Base-by-base conservation (phyloP, 2,888 invertebrate genomes). In the Machimus rusticus region DNA sequence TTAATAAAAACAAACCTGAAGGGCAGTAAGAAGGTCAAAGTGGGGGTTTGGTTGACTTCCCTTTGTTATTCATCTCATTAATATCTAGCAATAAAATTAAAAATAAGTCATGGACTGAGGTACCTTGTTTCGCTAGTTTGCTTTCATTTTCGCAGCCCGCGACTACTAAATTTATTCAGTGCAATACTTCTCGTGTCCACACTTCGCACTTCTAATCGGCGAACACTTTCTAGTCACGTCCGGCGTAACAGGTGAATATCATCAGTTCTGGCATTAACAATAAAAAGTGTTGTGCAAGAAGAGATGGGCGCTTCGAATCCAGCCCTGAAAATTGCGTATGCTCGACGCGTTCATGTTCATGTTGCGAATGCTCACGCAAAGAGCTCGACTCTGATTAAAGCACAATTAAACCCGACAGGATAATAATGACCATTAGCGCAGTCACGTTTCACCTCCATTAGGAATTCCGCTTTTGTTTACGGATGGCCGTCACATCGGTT, bases 361-460 rank as follows among this genome's bases (percentile, higher is more conserved):
- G 43, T 46, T 46, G 46, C 79, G 2, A 79, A 23, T 16, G 14
- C 28, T 19, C 66, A 66, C 66, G 66, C 66, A 66, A 28, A 9
- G 66, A 8, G 28, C 19, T 9, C 28, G 66, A 66, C 23, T 66
- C 28, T 66, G 46, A 79, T 79, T 51, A 79, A 79, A 79, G 46
- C 28, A 39, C 51, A 79, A 46, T 79, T 79, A 79, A 28, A 51
- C 51, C 31, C 51, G 79, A 79, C 79, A 79, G 79, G 79, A 79
- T 79, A 79, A 79, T 79, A 51, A 51, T 46, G 51, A 28, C 79
- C 51, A 79, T 51, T 55, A 79, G 51, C 16, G 51, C 9, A 23
- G 31, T 79, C 79, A 79, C 79, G 79, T 79, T 28, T 79, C 31
- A 23, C 5, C n/a, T 5, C 23, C 23, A 66, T 66, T 66, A 23